These are phyloP conservation scores for Monochamus alternatus DNA, from an alignment of 2,888 invertebrate species.

Conservation along the genomic window DNA sequence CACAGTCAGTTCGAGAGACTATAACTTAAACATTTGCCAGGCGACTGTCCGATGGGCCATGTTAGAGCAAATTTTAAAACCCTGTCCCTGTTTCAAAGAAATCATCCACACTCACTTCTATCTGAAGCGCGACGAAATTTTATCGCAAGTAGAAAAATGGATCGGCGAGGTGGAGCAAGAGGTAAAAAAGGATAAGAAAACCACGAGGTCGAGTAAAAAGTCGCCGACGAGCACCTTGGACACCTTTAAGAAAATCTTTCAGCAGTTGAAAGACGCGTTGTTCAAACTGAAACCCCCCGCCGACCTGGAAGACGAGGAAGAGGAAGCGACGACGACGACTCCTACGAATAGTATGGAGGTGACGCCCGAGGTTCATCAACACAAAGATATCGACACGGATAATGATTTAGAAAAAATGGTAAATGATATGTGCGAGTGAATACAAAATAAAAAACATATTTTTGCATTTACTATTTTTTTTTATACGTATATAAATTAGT, in stretches of 20 bases:
- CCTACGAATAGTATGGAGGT: constrained; percentile 60
- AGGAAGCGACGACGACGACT: constrained; percentile 59
- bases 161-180: constrained; percentile 87
- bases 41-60: constrained; percentile 97
- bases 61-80: constrained; percentile 92
- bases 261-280: constrained; percentile 88
- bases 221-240: constrained; percentile 67
- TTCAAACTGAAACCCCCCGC: constrained; percentile 86
- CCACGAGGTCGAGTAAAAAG: constrained; percentile 76
- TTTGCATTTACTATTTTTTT: constrained; percentile 39
- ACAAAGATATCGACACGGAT: constrained; percentile 75
- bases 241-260: constrained; percentile 67
- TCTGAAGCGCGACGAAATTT: constrained; percentile 92
- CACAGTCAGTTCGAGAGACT: constrained; percentile 91
- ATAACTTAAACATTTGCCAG: constrained; percentile 96
- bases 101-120: constrained; percentile 95
- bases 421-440: constrained; percentile 73
- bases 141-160: constrained; percentile 92
- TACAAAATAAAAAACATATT: constrained; percentile 38
- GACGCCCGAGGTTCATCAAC: constrained; percentile 54
- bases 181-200: constrained; percentile 77
- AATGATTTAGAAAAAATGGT: constrained; percentile 87
- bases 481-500: constrained; percentile 32
- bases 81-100: constrained; percentile 94
- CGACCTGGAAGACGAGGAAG: constrained; percentile 69